Conservation (phyloP, 2,888 invertebrate species). For the Pristionchus fissidentatus region DNA sequence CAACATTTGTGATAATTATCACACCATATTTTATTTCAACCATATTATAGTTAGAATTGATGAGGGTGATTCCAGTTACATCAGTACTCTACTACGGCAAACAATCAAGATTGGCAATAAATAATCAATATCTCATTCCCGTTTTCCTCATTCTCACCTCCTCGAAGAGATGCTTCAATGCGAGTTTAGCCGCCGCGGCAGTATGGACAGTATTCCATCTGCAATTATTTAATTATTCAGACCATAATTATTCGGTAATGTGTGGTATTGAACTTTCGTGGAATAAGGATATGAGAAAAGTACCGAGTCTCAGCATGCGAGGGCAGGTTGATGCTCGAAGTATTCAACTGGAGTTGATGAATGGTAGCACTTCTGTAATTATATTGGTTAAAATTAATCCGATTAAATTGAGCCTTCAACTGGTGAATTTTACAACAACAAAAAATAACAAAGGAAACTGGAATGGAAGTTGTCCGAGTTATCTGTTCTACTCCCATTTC, state of each 20-base stretch:
- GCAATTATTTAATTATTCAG: neutral
- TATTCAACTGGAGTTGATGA: slow-evolving; percentile 6
- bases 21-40: too few relatives aligned
- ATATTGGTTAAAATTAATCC: too few relatives aligned
- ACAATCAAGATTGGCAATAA: too few relatives aligned
- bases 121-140: neutral
- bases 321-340: neutral
- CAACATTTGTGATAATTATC: neutral
- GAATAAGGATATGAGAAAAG: neutral
- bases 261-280: too few relatives aligned
- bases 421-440: too few relatives aligned
- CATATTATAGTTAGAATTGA: too few relatives aligned
- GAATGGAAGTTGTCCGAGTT: too few relatives aligned
- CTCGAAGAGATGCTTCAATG: slow-evolving; percentile 28
- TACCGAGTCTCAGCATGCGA: neutral
- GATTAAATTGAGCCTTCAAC: too few relatives aligned
- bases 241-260: too few relatives aligned
- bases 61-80: too few relatives aligned
- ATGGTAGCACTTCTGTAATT: slow-evolving; percentile 3
- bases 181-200: slow-evolving; percentile 10
- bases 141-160: neutral
- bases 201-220: slow-evolving; percentile 8
- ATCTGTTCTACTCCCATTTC: too few relatives aligned
- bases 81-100: too few relatives aligned
- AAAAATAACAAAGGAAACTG: neutral